Evolutionary conservation across 2,113 vertebrate genomes (phyloP), one percentile per base, ranked within the genome.

Genomic region (Labeo catla): DNA sequence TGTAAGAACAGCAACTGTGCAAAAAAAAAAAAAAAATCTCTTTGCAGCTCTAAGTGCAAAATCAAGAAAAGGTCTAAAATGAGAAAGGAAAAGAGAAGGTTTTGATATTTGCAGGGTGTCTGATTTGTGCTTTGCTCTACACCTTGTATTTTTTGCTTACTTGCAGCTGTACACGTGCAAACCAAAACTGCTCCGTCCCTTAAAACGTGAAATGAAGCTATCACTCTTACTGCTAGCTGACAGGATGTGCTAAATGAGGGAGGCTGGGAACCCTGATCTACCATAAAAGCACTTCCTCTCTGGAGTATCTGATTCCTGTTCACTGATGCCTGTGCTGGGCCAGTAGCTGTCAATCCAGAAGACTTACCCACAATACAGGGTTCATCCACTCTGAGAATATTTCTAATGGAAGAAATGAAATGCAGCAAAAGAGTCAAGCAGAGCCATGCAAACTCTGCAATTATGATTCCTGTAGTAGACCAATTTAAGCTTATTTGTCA

Each of bases 151-250:
- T 54, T 73, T 59, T 61, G 49, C 57, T 68, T 34, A n/a, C 28
- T 50, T 36, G 36, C 15, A 16, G 8, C 16, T 70, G 28, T 57
- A 39, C 11, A 70, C 13, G 4, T 89, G 50, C 83, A 85, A 28
- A 80, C 21, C 82, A 82, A 87, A 89, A 86, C 87, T 72, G 50
- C 63, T 65, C 57, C 81, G 13, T 79, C 87, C 59, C 8, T 84
- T 90, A 50, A 84, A 84, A 87, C 85, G 89, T 92, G 89, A 91
- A 88, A 93, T 93, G 73, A 90, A 93, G 89, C 89, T 92, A 89
- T 93, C 91, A 91, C 83, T 92, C 85, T 76, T 21, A 77, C 49
- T 74, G 74, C 83, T 7, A 50, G 76, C 72, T 88, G 80, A 83
- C 59, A 81, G 76, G 47, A 15, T 59, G 19, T 72, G 79, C 89